Conservation (phyloP, 2,888 invertebrate genomes). For the Psococerastis gibbosa region DNA sequence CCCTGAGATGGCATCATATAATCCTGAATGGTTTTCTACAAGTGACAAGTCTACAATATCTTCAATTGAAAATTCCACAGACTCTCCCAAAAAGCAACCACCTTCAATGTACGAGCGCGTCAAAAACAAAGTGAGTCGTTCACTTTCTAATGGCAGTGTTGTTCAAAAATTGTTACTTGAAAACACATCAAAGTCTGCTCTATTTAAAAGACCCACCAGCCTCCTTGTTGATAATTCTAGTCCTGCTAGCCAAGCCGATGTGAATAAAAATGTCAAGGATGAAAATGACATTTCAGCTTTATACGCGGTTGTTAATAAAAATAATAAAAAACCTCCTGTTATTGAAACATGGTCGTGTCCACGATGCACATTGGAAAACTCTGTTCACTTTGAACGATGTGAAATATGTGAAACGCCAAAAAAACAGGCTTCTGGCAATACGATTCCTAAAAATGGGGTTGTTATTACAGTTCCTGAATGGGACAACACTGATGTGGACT, state of each 20-base stretch:
- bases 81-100: conserved; percentile 31
- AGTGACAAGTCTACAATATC: conserved; percentile 7
- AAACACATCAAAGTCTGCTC: conserved; percentile 12
- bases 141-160: conserved; percentile 43
- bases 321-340: conserved; percentile 27
- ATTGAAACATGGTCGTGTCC: conserved; percentile 29
- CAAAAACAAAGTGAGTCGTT: conserved; percentile 36
- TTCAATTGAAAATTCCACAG: background rate
- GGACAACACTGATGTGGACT: conserved; percentile 26
- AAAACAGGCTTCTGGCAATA: conserved; percentile 21
- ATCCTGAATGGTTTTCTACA: conserved; percentile 6
- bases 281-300: conserved; percentile 23
- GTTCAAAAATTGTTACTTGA: conserved; percentile 25
- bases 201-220: conserved; percentile 16
- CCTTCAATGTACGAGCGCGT: conserved; percentile 30
- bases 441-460: conserved; percentile 28
- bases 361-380: conserved; percentile 53
- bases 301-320: conserved; percentile 25
- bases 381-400: conserved; percentile 42
- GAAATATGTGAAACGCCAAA: conserved; percentile 56
- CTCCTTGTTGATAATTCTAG: conserved; percentile 16
- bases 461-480: conserved; percentile 30
- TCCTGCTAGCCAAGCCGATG: conserved; percentile 12
- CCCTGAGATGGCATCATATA: conserved; percentile 6
- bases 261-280: conserved; percentile 20